Evolutionary conservation across 2,888 invertebrate genomes (phyloP), one percentile per base, ranked within the genome.

Genomic region (Drosophila cognata): DNA sequence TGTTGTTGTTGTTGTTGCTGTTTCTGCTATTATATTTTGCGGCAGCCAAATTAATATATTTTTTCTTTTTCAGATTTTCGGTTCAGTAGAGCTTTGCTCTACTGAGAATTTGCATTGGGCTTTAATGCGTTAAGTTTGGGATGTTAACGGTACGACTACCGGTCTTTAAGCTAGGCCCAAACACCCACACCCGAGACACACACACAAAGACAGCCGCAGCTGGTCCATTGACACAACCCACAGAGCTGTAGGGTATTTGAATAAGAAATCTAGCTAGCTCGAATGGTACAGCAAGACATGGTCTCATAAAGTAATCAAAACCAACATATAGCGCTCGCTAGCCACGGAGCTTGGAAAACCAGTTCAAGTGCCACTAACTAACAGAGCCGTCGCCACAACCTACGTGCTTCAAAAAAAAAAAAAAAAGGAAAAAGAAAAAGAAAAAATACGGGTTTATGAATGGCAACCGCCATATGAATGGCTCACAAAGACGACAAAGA

Each of bases 391-490:
- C 85, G 82, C 58, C 80, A 61, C 83, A 75, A 72, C 84, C 87
- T 84, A 87, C 84, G 82, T 87, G 80, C 80, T 74, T 71, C 67
- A 21, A 53, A 25, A 25, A 53, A 31, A 13, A 21, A 29, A n/a
- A 4, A 1, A 36, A 28, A 55, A 55, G 25, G 2, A 21, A 18
- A 53, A 21, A 21, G 28, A 55, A 38, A 55, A 2, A 55, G 6
- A 36, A 36, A 50, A 71, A 85, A 88, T 83, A 88, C 83, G 88
- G 85, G 85, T 85, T 86, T 86, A 86, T 86, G 85, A 86, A 86
- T 86, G 85, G 85, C 75, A 61, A 60, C 71, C 73, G 72, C 81
- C 80, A 87, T 74, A 87, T 85, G 88, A 87, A 85, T 85, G 84
- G 76, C 76, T 73, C n/a, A 69, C 60, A 73, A 58, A 62, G 64